Percentiles rank a stretch among this genome's conserved stretches.
These are phyloP conservation scores for Hyles vespertilio DNA, from an alignment of 1,140 invertebrate species.

Conservation along the genomic window DNA sequence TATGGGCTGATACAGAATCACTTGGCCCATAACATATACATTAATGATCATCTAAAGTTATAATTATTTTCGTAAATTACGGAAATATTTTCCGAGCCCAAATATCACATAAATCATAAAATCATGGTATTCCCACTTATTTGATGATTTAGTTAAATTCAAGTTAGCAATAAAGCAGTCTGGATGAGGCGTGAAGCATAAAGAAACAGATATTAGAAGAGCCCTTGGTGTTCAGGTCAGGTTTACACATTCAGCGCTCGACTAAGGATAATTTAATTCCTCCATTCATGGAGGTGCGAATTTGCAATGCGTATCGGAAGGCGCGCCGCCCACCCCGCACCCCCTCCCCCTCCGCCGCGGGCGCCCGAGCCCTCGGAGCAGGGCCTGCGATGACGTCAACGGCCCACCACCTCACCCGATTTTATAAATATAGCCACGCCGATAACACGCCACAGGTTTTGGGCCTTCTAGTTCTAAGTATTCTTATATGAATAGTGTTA, in stretches of 20 bases:
- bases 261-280: constrained; percentile 62
- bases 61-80: too few relatives aligned
- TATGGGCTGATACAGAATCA: too few relatives aligned
- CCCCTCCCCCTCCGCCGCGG: constrained; percentile 26
- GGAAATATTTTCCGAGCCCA: too few relatives aligned
- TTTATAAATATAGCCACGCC: constrained; percentile 70
- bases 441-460: constrained; percentile 68
- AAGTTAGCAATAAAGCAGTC: neutral
- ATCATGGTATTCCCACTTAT: too few relatives aligned
- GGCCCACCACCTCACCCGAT: constrained; percentile 58
- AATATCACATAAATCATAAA: too few relatives aligned
- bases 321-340: constrained; percentile 40
- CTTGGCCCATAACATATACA: too few relatives aligned
- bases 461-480: constrained; percentile 39
- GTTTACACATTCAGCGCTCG: constrained; percentile 42
- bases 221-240: constrained; percentile 39
- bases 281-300: constrained; percentile 71
- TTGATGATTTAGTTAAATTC: neutral
- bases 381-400: constrained; percentile 19
- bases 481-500: constrained; percentile 13
- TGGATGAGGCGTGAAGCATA: neutral
- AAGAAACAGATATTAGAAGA: constrained; percentile 14
- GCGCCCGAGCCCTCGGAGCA: constrained; percentile 26
- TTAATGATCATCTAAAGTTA: too few relatives aligned
- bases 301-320: constrained; percentile 69